A percentile compares a stretch with the other conserved stretches of the same genome.
phyloP scores from a whole-genome alignment of 2,888 invertebrate species.

The Parnassius glacialis region DNA sequence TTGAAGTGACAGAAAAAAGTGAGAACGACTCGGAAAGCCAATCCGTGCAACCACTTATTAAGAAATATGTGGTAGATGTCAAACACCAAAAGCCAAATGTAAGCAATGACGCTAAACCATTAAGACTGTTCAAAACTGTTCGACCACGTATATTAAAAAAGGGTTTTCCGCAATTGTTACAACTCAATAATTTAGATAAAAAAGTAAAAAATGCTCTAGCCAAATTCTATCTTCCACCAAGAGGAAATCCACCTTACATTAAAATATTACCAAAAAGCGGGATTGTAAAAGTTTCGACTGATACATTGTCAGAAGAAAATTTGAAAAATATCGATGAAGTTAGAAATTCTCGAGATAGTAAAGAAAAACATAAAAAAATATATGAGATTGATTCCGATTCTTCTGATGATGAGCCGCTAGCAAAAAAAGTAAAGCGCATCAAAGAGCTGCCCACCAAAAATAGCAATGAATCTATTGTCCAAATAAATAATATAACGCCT shows the following conservation, averaged over 20 bases:
- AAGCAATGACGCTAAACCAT: background rate
- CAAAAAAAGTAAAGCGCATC: conserved; percentile 50
- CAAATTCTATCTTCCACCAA: conserved; percentile 9
- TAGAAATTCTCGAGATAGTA: background rate
- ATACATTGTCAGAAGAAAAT: background rate
- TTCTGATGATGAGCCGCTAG: conserved; percentile 66
- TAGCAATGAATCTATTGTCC: background rate
- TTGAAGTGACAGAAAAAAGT: background rate
- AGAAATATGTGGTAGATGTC: background rate
- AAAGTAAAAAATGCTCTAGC: conserved; percentile 10
- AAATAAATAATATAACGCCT: conserved; percentile 12
- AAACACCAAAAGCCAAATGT: background rate
- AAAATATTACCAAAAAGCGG: background rate
- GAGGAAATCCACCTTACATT: conserved; percentile 3
- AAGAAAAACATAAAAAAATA: background rate
- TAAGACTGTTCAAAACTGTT: conserved; percentile 4
- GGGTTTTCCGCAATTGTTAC: background rate
- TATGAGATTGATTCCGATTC: conserved; percentile 35
- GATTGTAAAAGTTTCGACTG: background rate
- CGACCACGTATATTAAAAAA: background rate
- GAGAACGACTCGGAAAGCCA: background rate
- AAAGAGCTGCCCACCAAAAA: conserved; percentile 5
- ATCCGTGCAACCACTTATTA: background rate
- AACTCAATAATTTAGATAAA: background rate
- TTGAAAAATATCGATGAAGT: background rate